Conservation (phyloP, 1,140 invertebrate species). For the Orchestia grillus region DNA sequence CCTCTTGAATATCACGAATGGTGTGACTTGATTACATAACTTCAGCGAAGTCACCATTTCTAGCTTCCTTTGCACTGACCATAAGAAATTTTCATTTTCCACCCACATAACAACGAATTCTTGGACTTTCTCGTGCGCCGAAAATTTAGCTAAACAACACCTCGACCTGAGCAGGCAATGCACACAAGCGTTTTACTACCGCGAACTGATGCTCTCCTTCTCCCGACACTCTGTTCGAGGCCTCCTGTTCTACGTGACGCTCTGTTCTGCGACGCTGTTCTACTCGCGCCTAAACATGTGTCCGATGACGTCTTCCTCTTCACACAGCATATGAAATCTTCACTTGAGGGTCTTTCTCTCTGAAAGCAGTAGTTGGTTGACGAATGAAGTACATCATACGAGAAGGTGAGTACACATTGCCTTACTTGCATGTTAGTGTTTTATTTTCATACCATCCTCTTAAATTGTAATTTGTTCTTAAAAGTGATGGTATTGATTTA, state of each 20-base stretch:
- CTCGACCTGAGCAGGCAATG: not conserved
- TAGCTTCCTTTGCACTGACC: not conserved
- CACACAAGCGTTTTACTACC: not conserved
- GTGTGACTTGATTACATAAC: not conserved
- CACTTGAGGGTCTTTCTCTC: not conserved
- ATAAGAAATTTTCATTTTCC: not conserved
- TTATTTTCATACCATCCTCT: not conserved
- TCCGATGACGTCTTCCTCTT: not conserved
- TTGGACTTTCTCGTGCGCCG: not conserved
- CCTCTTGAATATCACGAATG: not conserved
- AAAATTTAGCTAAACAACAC: not conserved
- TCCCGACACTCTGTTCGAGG: not conserved
- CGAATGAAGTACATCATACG: not conserved
- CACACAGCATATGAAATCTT: not conserved
- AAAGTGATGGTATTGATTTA: not conserved
- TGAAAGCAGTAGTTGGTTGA: not conserved
- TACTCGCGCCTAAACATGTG: not conserved
- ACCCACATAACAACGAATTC: not conserved
- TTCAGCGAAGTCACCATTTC: not conserved
- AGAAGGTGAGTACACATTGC: not conserved
- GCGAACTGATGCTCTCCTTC: not conserved
- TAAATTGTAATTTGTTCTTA: not conserved
- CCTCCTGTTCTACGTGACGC: not conserved
- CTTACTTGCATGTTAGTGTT: not conserved
- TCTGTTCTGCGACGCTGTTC: too few relatives aligned